Conservation (phyloP, 2,113 vertebrate genomes). For the Paedocypris sp. region DNA sequence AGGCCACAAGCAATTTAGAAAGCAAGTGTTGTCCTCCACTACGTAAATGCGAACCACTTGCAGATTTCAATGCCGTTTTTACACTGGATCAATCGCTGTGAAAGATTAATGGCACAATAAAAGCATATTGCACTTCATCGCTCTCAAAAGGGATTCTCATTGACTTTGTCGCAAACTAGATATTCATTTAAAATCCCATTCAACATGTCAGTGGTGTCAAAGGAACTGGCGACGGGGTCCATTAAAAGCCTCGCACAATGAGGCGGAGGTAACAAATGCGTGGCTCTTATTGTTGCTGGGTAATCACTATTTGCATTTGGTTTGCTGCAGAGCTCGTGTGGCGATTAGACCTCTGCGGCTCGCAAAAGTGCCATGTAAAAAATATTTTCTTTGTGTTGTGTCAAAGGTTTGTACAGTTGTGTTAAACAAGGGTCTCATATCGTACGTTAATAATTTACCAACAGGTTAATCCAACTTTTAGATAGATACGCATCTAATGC, state of each 20-base stretch:
- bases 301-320: slow-evolving; percentile 20
- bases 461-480: no score
- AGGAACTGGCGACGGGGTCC: neutral
- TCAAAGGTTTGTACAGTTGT: no score
- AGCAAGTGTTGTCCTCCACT: neutral
- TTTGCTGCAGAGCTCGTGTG: neutral
- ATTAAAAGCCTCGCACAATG: slow-evolving; percentile 21
- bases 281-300: slow-evolving; percentile 23
- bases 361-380: no score
- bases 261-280: slow-evolving; percentile 21
- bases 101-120: slow-evolving; percentile 13
- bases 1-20: neutral
- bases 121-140: neutral
- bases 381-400: no score
- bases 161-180: slow-evolving; percentile 3
- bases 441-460: no score
- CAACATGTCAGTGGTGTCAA: slow-evolving; percentile 1
- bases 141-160: slow-evolving; percentile 1
- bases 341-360: slow-evolving; percentile 10
- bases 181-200: slow-evolving; percentile 12
- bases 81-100: neutral
- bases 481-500: no score
- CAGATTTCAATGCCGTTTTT: neutral
- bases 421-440: no score
- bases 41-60: neutral